Conservation (phyloP, 2,113 vertebrate species). For the Atractosteus spatula region DNA sequence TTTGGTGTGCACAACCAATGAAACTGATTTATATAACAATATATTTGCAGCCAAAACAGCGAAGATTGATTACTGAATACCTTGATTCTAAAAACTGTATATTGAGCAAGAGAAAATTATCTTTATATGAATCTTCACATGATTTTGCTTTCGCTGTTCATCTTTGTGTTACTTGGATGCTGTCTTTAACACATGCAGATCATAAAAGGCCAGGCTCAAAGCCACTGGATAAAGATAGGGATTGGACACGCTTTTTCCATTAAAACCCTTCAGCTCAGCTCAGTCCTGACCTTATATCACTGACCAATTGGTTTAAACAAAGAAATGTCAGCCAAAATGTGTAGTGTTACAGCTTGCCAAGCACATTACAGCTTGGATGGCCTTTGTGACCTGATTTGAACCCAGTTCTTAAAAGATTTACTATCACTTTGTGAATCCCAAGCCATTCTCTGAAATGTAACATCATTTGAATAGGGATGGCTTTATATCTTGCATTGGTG, state of each 20-base stretch:
- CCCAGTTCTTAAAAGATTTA: slow-evolving; percentile 13
- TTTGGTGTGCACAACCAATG: too few relatives aligned
- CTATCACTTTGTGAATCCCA: slow-evolving; percentile 14
- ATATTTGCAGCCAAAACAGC: too few relatives aligned
- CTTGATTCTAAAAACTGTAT: too few relatives aligned
- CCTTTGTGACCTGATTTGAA: neutral
- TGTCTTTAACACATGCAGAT: slow-evolving; percentile 18
- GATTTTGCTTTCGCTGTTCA: neutral
- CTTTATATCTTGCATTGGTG: neutral
- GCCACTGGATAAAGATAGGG: slow-evolving; percentile 17
- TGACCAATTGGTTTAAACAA: slow-evolving; percentile 7
- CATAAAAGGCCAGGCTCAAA: slow-evolving; percentile 2
- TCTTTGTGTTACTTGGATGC: slow-evolving; percentile 5
- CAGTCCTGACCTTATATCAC: slow-evolving; percentile 20
- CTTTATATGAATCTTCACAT: too few relatives aligned
- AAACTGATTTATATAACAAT: too few relatives aligned
- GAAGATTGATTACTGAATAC: too few relatives aligned
- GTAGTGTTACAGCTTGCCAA: neutral
- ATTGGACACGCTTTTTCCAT: slow-evolving; percentile 29
- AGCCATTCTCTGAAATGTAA: neutral
- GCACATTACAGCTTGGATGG: neutral
- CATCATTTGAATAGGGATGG: neutral
- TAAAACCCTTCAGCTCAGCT: slow-evolving; percentile 15
- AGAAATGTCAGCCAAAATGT: neutral
- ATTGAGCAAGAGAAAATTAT: too few relatives aligned